Evolutionary conservation across 2,113 vertebrate species (phyloP).

Genomic region (Percina caprodes): DNA sequence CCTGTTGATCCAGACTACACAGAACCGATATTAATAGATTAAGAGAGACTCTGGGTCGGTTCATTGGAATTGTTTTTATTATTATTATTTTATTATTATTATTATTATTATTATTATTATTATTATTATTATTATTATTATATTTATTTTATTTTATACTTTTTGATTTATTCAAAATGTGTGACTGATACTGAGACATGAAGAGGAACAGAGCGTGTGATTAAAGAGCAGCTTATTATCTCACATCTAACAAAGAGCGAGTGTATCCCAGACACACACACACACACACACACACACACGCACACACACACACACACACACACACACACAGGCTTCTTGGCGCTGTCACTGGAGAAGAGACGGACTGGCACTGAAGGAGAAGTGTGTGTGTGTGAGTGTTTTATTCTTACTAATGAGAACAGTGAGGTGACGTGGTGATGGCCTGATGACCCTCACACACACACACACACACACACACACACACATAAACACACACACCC

Average conservation of each 20-base stretch:
- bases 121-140: too few species aligned
- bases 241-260: slow-evolving; percentile 60
- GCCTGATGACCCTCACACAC: slow-evolving; percentile 19
- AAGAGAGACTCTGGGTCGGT: too few species aligned
- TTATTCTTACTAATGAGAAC: not conserved
- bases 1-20: too few species aligned
- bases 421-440: slow-evolving; percentile 32
- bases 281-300: slow-evolving; percentile 10
- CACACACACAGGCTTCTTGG: slow-evolving; percentile 26
- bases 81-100: too few species aligned
- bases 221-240: slow-evolving; percentile 46
- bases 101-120: too few species aligned
- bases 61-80: too few species aligned
- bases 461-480: slow-evolving; percentile 7
- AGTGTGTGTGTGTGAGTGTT: not conserved
- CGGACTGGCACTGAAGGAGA: slow-evolving; percentile 60
- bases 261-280: slow-evolving; percentile 30
- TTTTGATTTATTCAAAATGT: too few species aligned
- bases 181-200: too few species aligned
- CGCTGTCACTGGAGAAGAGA: slow-evolving; percentile 51
- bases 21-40: too few species aligned
- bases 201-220: not conserved
- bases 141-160: too few species aligned
- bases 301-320: slow-evolving; percentile 18
- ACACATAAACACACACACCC: slow-evolving; percentile 4